phyloP scores from a whole-genome alignment of 2,113 vertebrate genomes.

The Elanus axillaris region DNA sequence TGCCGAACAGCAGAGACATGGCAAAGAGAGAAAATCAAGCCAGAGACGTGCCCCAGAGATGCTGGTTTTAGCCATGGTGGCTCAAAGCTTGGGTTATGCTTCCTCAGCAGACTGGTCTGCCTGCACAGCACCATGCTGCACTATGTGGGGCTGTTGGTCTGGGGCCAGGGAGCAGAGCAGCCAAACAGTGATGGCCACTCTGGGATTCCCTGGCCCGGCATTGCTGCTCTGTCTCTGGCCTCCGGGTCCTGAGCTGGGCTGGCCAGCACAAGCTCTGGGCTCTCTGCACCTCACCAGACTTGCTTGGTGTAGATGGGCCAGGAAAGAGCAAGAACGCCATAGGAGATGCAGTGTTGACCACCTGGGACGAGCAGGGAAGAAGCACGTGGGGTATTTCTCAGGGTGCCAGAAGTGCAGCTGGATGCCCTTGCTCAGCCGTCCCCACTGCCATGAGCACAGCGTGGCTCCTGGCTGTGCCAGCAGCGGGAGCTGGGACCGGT shows the following conservation, averaged over 20 bases:
- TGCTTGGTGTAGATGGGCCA: neutral
- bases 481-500: neutral
- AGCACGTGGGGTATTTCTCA: rapidly evolving
- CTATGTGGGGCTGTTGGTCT: neutral
- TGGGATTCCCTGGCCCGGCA: neutral
- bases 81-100: neutral
- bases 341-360: neutral
- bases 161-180: neutral
- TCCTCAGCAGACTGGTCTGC: neutral
- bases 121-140: neutral
- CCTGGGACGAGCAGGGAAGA: neutral
- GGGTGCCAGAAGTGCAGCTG: neutral
- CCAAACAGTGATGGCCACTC: neutral
- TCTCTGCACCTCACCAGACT: neutral
- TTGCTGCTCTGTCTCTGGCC: neutral
- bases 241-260: neutral
- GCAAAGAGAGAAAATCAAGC: neutral
- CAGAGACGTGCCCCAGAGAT: neutral
- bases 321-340: neutral
- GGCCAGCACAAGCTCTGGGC: neutral
- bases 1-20: neutral
- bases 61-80: neutral
- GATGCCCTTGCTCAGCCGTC: neutral
- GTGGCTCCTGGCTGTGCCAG: neutral
- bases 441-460: neutral